Evolutionary conservation across 2,797 vertebrate genomes (phyloP).

Genomic region (Galagoides demidoff): DNA sequence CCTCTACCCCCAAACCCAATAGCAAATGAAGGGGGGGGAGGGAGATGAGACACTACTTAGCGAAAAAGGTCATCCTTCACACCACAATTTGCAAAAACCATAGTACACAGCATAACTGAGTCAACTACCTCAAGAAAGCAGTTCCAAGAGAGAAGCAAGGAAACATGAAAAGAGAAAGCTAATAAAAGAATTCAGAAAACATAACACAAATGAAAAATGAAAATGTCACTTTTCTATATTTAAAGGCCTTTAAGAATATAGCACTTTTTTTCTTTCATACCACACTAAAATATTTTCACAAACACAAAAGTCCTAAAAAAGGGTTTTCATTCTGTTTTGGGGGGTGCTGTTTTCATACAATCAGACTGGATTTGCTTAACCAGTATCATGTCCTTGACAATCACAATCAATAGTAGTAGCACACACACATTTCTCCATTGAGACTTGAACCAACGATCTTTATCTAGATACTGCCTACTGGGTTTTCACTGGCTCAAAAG

Average conservation of each 20-base stretch:
- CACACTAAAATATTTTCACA: slow-evolving; percentile 48
- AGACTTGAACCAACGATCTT: slow-evolving; percentile 5
- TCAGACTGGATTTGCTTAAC: neutral
- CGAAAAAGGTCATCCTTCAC: neutral
- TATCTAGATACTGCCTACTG: slow-evolving; percentile 5
- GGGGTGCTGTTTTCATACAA: neutral
- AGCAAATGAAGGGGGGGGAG: neutral
- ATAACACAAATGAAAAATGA: neutral
- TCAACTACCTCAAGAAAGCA: slow-evolving; percentile 31
- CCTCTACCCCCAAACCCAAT: neutral
- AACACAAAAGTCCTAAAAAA: slow-evolving; percentile 17
- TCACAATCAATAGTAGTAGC: neutral
- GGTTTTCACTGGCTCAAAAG: slow-evolving; percentile 60
- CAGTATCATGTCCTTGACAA: neutral
- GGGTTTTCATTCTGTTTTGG: slow-evolving; percentile 33
- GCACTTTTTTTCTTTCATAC: neutral
- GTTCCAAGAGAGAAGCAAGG: neutral
- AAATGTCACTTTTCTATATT: slow-evolving; percentile 19
- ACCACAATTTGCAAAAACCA: neutral
- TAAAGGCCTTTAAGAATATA: slow-evolving; percentile 35
- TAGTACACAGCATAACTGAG: neutral
- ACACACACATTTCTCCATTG: neutral
- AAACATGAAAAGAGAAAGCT: neutral
- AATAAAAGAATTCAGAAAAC: slow-evolving; percentile 28
- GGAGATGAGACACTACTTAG: neutral